Conservation (phyloP, 2,888 invertebrate species). For the Reticulitermes lucifugus region DNA sequence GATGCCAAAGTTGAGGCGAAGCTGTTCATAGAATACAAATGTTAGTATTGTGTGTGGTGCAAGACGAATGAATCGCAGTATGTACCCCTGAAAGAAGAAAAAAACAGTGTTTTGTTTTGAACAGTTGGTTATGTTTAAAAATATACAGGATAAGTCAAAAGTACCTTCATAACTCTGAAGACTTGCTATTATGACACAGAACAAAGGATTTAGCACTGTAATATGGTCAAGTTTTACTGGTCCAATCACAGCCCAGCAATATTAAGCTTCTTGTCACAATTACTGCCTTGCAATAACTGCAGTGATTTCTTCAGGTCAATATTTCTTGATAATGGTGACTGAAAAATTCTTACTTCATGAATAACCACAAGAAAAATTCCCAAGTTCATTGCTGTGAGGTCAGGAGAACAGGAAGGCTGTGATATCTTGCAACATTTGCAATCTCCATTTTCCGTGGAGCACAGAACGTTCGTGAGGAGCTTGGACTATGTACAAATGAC, state of each 20-base stretch:
- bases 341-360: too few species aligned
- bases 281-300: not conserved
- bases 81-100: slow-evolving; percentile 76
- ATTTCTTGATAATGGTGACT: not conserved
- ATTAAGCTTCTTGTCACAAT: not conserved
- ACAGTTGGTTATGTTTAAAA: slow-evolving; percentile 24
- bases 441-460: too few species aligned
- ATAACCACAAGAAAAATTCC: too few species aligned
- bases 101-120: not conserved
- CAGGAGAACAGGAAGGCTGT: too few species aligned
- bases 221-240: not conserved
- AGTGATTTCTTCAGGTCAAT: not conserved
- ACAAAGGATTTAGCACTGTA: not conserved
- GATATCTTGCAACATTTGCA: too few species aligned
- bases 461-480: too few species aligned
- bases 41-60: slow-evolving; percentile 98
- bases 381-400: too few species aligned
- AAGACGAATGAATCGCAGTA: slow-evolving; percentile 95
- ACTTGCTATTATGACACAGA: not conserved
- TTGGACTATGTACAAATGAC: too few species aligned
- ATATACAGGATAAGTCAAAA: not conserved
- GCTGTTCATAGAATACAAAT: slow-evolving; percentile 95
- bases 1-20: slow-evolving; percentile 67
- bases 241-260: not conserved
- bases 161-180: not conserved